These are phyloP conservation scores for Erebia aethiops DNA, from an alignment of 2,888 invertebrate species.

Conservation along the genomic window DNA sequence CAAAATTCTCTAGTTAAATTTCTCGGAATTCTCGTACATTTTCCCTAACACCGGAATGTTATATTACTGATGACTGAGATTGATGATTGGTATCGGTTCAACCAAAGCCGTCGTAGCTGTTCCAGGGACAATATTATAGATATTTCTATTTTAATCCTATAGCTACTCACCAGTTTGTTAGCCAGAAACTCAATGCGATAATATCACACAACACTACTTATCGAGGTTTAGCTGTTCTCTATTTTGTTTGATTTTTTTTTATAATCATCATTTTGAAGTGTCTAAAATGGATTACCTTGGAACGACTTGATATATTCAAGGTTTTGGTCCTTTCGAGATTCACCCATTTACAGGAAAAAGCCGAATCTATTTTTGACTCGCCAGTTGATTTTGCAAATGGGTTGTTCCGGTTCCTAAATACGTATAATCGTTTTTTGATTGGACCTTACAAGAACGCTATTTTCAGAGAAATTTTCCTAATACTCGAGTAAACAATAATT, in stretches of 20 bases:
- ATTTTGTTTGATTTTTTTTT: neutral
- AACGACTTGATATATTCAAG: no score
- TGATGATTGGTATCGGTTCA: slow-evolving; percentile 10
- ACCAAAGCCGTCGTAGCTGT: neutral
- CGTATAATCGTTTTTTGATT: neutral
- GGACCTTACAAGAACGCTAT: neutral
- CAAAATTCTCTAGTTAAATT: neutral
- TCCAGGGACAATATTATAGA: neutral
- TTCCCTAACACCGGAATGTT: slow-evolving; percentile 5
- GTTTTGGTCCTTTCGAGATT: no score
- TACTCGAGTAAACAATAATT: slow-evolving; percentile 1
- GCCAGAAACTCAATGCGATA: neutral
- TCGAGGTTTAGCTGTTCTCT: neutral
- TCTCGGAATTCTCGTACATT: neutral
- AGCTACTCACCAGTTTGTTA: neutral
- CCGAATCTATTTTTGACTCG: no score
- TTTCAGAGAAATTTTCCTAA: neutral
- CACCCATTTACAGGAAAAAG: no score
- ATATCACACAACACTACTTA: neutral
- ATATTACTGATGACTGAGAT: slow-evolving; percentile 4
- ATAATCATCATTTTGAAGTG: no score
- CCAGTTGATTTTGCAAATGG: no score
- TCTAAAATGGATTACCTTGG: no score
- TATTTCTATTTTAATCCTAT: slow-evolving; percentile 7
- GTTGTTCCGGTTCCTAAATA: neutral